Conservation (phyloP, 2,797 vertebrate genomes). For the Tapera naevia region DNA sequence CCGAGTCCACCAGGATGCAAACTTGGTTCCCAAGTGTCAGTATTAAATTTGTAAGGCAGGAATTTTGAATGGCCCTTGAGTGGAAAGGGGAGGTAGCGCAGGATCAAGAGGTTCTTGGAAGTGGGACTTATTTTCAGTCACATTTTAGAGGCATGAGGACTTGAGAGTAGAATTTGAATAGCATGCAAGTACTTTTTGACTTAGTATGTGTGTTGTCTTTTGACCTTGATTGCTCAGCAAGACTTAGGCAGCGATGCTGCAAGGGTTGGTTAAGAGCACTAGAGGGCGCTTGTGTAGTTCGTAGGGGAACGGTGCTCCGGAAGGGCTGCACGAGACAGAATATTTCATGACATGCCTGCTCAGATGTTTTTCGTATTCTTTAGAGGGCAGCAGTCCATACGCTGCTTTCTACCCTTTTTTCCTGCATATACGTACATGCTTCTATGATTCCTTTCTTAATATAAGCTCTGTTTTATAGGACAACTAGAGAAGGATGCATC, state of each 20-base stretch:
- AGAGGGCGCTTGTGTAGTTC: conserved; percentile 49
- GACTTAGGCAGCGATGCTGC: neutral
- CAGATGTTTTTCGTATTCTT: neutral
- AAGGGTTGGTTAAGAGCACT: neutral
- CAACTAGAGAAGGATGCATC: neutral
- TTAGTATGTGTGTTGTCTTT: neutral
- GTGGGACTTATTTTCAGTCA: neutral
- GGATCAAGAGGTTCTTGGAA: neutral
- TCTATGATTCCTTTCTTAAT: neutral
- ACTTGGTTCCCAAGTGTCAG: neutral
- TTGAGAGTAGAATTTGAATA: neutral
- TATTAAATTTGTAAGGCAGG: neutral
- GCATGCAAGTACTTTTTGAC: neutral
- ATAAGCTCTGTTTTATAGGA: neutral
- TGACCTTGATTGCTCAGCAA: neutral
- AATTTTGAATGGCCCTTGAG: neutral
- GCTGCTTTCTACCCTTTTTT: neutral
- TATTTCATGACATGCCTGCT: neutral
- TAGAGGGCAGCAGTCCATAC: neutral
- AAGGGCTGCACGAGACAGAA: neutral
- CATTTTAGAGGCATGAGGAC: neutral
- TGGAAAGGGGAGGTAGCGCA: neutral
- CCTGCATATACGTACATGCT: accelerated
- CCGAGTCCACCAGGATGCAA: neutral
- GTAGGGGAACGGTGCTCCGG: neutral